Evolutionary conservation across 2,888 invertebrate genomes (phyloP), one percentile per base, ranked within the genome.

Genomic region (Tenthredo livida): DNA sequence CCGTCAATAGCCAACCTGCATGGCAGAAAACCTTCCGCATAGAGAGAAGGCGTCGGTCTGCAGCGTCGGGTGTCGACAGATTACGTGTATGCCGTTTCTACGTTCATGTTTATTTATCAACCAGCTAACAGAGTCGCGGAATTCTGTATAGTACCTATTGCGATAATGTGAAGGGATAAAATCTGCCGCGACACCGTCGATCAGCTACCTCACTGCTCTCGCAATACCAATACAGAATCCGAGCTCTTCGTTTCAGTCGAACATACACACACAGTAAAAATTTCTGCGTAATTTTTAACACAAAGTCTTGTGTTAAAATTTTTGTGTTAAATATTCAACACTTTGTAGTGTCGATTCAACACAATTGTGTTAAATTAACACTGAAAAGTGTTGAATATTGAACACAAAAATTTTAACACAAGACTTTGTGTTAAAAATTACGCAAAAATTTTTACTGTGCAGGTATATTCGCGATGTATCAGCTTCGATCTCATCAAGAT

Each of bases 71-170:
- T 75, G 75, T 75, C 50, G 75, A 50, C 75, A 50, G 75, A 77
- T 77, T 77, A 77, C 50, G 50, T 77, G 21, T 43, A 25, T 77
- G 29, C 75, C 47, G 75, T 33, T 29, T 47, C 75, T 29, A 50
- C 75, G 50, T 29, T 77, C 75, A 77, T 77, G 50, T 77, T 77
- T 77, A 77, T 77, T 77, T 77, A 77, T 77, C n/a, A 77, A 77
- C 47, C 47, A 50, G 50, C 72, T 43, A 33, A 37, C 72, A n/a
- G n/a, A 47, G 29, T 47, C 75, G 25, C 25, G 29, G 33, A 77
- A 50, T 77, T 17, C 50, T 54, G 75, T 47, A 29, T 50, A 77
- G 47, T 25, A 33, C 4, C 33, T 33, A 50, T 77, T 29, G n/a
- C 40, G 17, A 43, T 29, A 77, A 33, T 21, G 29, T 15, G 17